Conservation (phyloP, 2,888 invertebrate genomes). For the Galerucella calmariensis region DNA sequence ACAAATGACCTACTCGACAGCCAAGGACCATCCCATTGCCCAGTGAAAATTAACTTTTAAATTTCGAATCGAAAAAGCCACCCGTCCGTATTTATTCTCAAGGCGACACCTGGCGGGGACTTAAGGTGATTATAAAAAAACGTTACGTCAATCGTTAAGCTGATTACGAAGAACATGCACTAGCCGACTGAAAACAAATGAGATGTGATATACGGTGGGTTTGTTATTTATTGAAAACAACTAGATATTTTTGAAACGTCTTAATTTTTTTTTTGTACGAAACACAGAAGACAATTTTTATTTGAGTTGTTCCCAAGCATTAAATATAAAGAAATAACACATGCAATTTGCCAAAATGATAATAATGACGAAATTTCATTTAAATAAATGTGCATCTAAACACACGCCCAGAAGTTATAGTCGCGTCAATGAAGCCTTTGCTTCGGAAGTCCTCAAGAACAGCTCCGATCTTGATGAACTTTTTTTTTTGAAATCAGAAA, state of each 20-base stretch:
- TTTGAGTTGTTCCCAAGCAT: too few species aligned
- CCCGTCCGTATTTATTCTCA: slow-evolving; percentile 36
- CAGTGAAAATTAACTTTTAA: slow-evolving; percentile 42
- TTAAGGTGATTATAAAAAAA: slow-evolving; percentile 39
- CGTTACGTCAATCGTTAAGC: slow-evolving; percentile 43
- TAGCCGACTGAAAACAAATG: slow-evolving; percentile 19
- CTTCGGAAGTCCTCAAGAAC: too few species aligned
- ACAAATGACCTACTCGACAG: slow-evolving; percentile 40
- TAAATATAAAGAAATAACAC: too few species aligned
- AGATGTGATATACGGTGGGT: not conserved
- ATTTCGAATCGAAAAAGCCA: slow-evolving; percentile 39
- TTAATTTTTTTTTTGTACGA: not conserved
- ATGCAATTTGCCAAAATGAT: too few species aligned
- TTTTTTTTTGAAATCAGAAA: too few species aligned
- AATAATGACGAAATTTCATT: too few species aligned
- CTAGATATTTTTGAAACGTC: not conserved
- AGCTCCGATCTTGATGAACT: too few species aligned
- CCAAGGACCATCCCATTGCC: slow-evolving; percentile 39
- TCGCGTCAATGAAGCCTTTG: too few species aligned
- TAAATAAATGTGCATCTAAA: too few species aligned
- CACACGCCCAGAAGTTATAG: too few species aligned
- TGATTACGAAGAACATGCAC: slow-evolving; percentile 40
- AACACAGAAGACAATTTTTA: not conserved
- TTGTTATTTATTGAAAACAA: not conserved
- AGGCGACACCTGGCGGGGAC: slow-evolving; percentile 42